Evolutionary conservation across 23 tunicate species (phyloP).

Genomic region (Styela clava): DNA sequence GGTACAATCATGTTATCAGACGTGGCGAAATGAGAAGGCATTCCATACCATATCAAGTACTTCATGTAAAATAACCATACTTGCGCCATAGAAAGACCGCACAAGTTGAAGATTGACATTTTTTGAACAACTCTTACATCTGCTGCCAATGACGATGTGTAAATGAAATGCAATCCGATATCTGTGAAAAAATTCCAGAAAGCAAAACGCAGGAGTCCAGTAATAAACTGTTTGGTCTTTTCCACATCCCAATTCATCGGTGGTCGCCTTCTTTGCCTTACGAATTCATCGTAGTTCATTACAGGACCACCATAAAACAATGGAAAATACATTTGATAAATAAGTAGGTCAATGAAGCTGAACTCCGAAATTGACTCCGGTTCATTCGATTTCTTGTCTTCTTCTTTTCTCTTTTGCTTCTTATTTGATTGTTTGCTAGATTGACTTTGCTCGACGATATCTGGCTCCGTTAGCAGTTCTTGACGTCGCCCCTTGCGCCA

Average conservation of each 20-base stretch:
- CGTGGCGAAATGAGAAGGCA: constrained; percentile 40
- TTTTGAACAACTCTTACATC: background rate
- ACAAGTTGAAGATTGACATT: constrained; percentile 16
- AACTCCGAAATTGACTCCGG: background rate
- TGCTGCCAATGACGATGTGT: constrained; percentile 39
- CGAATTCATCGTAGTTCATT: constrained; percentile 51
- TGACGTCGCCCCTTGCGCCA: background rate
- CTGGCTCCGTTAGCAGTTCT: background rate
- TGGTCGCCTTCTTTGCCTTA: constrained; percentile 25
- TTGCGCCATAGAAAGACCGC: constrained; percentile 58
- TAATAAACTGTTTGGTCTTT: constrained; percentile 3
- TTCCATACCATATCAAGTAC: constrained; percentile 77
- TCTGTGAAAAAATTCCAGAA: constrained; percentile 53
- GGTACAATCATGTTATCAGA: constrained; percentile 66
- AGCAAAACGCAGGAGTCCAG: constrained; percentile 32
- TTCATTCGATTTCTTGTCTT: background rate
- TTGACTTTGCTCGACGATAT: background rate
- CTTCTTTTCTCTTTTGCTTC: background rate
- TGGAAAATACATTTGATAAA: constrained; percentile 80
- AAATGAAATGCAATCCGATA: constrained; percentile 44
- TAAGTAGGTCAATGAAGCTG: constrained; percentile 25
- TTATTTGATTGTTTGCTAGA: background rate
- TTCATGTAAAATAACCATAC: constrained; percentile 75
- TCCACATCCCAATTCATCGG: background rate
- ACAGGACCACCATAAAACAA: constrained; percentile 70